A percentile compares a stretch with the other conserved stretches of the same genome.
Evolutionary conservation across 2,888 invertebrate genomes (phyloP).

Genomic region (Tiliacea aurago): DNA sequence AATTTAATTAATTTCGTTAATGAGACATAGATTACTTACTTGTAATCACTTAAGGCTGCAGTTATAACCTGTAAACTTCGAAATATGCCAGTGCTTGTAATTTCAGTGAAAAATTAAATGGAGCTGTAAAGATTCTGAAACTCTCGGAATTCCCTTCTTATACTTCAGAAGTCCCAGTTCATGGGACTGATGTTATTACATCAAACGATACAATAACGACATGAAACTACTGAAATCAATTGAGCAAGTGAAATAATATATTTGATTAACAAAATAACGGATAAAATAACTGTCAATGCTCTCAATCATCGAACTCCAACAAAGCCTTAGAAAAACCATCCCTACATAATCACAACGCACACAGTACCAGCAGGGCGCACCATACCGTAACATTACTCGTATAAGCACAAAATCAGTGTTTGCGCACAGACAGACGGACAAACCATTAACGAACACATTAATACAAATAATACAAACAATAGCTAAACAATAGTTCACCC

Average conservation of each 20-base stretch:
- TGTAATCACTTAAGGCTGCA: neutral
- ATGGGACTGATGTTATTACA: neutral
- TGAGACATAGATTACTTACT: neutral
- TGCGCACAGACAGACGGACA: constrained; percentile 79
- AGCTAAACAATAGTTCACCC: constrained; percentile 60
- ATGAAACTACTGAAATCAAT: neutral
- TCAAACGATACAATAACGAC: neutral
- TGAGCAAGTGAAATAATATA: neutral
- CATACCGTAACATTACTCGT: constrained; percentile 74
- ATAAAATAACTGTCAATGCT: constrained; percentile 5
- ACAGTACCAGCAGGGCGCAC: constrained; percentile 70
- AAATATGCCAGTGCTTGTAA: neutral
- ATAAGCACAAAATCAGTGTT: constrained; percentile 84
- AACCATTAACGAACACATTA: constrained; percentile 84
- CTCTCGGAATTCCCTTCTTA: neutral
- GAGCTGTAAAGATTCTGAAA: no score
- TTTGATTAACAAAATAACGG: neutral
- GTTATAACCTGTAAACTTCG: neutral
- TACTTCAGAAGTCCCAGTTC: neutral
- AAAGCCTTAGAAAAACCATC: constrained; percentile 55
- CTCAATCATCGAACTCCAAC: constrained; percentile 3
- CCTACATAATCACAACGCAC: constrained; percentile 60
- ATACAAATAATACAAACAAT: constrained; percentile 80
- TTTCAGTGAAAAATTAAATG: neutral
- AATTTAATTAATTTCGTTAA: neutral